Evolutionary conservation across 2,797 vertebrate genomes (phyloP), one percentile per base, ranked within the genome.

Genomic region (Anguilla marmorata): DNA sequence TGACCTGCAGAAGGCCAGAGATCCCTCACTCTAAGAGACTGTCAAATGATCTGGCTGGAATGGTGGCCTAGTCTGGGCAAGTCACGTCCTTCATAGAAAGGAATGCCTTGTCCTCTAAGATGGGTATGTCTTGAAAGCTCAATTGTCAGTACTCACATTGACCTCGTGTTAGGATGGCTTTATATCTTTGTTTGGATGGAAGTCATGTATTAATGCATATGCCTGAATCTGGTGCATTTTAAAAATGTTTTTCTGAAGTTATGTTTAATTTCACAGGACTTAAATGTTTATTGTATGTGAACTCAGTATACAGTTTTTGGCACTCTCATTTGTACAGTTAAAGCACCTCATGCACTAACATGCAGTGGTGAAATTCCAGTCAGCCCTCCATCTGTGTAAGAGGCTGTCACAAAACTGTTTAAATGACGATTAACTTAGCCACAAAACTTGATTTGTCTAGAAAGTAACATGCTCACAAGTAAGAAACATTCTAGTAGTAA

Each of bases 11-110:
- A 45, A 27, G 16, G 54, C 84, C 54, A 60, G 16, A 63, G 30
- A 85, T 21, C 30, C 54, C 27, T 45, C 37, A 4, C 54, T 56
- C 45, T 9, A 63, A 33, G 56, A 58, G 54, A 3, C 58, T 85
- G 56, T 85, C 56, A 60, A 66, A 85, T 37, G 9, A 63, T 82
- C 30, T 16, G 24, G 56, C 27, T 85, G 84, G 58, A 60, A 85
- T 41, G 19, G 33, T 48, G 45, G 79, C 79, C 79, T 45, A 82
- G 79, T 82, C 79, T 82, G 79, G 79, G 45, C 21, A 50, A 50
- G 79, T 12, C 41, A 48, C 24, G 9, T 82, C 79, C 19, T 45
- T 82, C 8, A 12, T 50, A n/a, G 79, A 82, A 82, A 82, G 45
- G 79, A 82, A 50, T 82, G 79, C 45, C 79, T 82, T n/a, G 19